Evolutionary conservation across 2,888 invertebrate species (phyloP), one percentile per base, ranked within the genome.

Genomic region (Cephus runcator): DNA sequence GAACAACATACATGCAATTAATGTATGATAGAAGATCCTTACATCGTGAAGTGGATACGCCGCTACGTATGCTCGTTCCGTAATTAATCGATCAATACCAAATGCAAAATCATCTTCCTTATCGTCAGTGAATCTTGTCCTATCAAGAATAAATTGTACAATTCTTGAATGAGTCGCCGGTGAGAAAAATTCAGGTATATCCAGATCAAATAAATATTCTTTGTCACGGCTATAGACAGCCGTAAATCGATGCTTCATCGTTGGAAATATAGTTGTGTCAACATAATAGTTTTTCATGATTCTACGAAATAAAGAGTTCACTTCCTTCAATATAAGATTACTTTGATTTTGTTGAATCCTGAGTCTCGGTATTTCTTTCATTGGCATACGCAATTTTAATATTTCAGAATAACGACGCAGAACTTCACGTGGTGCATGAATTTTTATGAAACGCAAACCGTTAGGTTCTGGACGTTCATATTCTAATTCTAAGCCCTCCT

Each of bases 11-110:
- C 31, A n/a, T 40, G 30, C n/a, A 68, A 79, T 34, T 11, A 34
- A 73, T 36, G 6, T 56, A 23, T 56, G 9, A 6, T 23, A 9
- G 9, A 56, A 56, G 56, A 75, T 79, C 92, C 94, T 94, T 90
- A 97, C 97, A 92, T 98, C 98, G 87, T 98, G 98, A 71, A 98
- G 91, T 0, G 98, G 97, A 92, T 97, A 98, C 0, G 96, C 96
- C 1, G 97, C 97, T 76, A 94, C 93, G 87, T 97, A 98, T 9
- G 94, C 94, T 78, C 93, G 93, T 83, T 96, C 95, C 69, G 94
- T 93, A 75, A 97, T 93, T 76, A 98, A 93, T 83, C 97, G 93
- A 77, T 96, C 93, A 82, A 96, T 95, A 33, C 98, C 98, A 92
- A 97, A 97, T 23, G 96, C 95, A 92, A 96, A 96, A 89, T 96